Evolutionary conservation across 2,888 invertebrate species (phyloP).

Genomic region (Mimumesa dahlbomi): DNA sequence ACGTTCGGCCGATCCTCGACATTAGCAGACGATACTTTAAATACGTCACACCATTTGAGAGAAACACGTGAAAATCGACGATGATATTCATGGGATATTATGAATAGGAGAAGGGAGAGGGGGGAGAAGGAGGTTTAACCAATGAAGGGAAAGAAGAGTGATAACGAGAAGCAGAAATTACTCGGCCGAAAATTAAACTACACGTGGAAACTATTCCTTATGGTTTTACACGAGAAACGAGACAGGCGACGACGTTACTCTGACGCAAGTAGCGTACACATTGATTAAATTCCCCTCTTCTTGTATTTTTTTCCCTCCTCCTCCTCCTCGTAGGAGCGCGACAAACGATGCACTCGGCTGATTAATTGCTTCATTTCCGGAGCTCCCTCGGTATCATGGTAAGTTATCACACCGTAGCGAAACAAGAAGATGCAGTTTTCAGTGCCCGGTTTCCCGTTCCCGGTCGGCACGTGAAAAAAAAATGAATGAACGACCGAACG

Average conservation of each 20-base stretch:
- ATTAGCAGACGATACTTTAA: conserved; percentile 33
- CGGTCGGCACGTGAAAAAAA: too few relatives aligned
- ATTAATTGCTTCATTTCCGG: conserved; percentile 39
- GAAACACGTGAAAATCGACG: neutral
- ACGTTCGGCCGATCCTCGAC: conserved; percentile 19
- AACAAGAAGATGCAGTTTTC: conserved; percentile 4
- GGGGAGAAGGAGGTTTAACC: too few relatives aligned
- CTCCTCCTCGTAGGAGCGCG: too few relatives aligned
- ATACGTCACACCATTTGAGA: neutral
- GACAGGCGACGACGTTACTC: neutral
- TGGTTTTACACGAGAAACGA: neutral
- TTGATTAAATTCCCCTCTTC: conserved; percentile 19
- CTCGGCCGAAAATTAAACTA: too few relatives aligned
- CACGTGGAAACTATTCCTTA: too few relatives aligned
- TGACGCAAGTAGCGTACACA: conserved; percentile 12
- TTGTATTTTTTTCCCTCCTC: too few relatives aligned
- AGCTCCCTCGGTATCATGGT: conserved; percentile 7
- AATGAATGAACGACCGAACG: neutral
- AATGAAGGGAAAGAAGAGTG: neutral
- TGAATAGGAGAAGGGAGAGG: too few relatives aligned
- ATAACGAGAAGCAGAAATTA: neutral
- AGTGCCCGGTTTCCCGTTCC: neutral
- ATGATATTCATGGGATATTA: too few relatives aligned
- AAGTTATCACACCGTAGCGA: neutral
- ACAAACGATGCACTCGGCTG: conserved; percentile 22